Evolutionary conservation across 2,113 vertebrate genomes (phyloP), one percentile per base, ranked within the genome.

Genomic region (Globicephala melas): DNA sequence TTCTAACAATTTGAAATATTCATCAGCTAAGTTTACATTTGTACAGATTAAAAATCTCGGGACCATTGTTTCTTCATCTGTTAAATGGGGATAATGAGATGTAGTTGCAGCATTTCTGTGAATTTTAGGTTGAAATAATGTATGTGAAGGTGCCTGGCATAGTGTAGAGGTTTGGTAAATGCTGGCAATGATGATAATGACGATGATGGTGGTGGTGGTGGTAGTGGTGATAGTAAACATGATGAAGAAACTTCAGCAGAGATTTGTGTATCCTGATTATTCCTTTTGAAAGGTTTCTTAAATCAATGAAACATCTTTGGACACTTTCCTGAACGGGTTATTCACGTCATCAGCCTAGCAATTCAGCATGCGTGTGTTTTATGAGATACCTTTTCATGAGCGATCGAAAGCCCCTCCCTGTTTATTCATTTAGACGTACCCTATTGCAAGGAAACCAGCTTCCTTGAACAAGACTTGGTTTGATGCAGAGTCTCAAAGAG

Each of bases 391-490:
- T 92, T 13, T 21, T 23, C 47, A 25, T 28, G n/a, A 79, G 5
- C 26, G 10, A 21, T 1, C 2, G 33, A 36, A 71, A 80, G 28
- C 10, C 15, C 28, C 20, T 82, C 14, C 21, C 4, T 73, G 21
- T 58, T 82, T 33, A 2, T 21, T 55, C 58, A 31, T 33, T 47
- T 50, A 67, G 67, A 81, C 2, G 21, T 53, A 65, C 25, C 44
- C n/a, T 8, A 15, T 0, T 31, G 13, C 47, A 5, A 93, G 89
- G 76, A 85, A 96, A 93, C 10, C 33, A 12, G 5, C 44, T 94
- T 97, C 96, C 55, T 90, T 89, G 13, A 95, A n/a, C 55, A 14
- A 55, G 70, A 18, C 33, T 83, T 74, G 90, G 55, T 23, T 47
- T 26, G 20, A 13, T 38, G 60, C 53, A 63, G 1, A 3, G n/a